Conservation (phyloP, 1,140 invertebrate species). For the Drosophila simulans region DNA sequence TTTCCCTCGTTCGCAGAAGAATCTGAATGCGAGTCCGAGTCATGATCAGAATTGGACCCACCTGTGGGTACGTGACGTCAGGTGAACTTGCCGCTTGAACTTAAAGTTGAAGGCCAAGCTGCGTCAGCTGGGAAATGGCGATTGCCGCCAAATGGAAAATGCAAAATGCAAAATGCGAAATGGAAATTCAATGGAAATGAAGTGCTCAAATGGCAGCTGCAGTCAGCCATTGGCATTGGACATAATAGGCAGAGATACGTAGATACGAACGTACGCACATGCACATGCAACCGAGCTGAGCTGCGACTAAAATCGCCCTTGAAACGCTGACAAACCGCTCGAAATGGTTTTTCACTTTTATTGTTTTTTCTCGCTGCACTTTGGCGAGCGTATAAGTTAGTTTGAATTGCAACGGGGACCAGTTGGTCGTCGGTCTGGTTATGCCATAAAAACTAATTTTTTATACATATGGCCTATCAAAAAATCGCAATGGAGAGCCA, state of each 20-base stretch:
- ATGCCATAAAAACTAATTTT: constrained; percentile 4
- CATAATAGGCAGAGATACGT: background rate
- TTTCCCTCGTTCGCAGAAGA: constrained; percentile 15
- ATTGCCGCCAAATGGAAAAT: constrained; percentile 8
- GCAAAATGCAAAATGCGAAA: constrained; percentile 2
- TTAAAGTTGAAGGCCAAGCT: constrained; percentile 48
- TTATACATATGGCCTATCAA: constrained; percentile 13
- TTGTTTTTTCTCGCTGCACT: constrained; percentile 14
- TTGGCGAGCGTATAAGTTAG: constrained; percentile 16
- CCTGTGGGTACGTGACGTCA: constrained; percentile 43
- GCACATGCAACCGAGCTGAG: constrained; percentile 1
- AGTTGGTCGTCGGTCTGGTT: constrained; percentile 20
- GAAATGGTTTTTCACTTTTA: constrained; percentile 28
- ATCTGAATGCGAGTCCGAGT: background rate
- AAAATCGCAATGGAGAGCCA: constrained; percentile 9
- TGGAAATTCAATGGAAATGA: constrained; percentile 35
- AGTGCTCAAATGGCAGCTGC: constrained; percentile 4
- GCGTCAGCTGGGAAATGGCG: constrained; percentile 8
- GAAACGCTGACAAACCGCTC: constrained; percentile 24
- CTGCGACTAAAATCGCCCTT: constrained; percentile 28
- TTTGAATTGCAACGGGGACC: constrained; percentile 1
- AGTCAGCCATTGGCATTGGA: constrained; percentile 6
- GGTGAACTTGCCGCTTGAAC: constrained; percentile 75
- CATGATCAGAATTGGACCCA: constrained; percentile 14
- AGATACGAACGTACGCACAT: constrained; percentile 1